Evolutionary conservation across 2,797 vertebrate species (phyloP).

Genomic region (Enteromius viviparus): DNA sequence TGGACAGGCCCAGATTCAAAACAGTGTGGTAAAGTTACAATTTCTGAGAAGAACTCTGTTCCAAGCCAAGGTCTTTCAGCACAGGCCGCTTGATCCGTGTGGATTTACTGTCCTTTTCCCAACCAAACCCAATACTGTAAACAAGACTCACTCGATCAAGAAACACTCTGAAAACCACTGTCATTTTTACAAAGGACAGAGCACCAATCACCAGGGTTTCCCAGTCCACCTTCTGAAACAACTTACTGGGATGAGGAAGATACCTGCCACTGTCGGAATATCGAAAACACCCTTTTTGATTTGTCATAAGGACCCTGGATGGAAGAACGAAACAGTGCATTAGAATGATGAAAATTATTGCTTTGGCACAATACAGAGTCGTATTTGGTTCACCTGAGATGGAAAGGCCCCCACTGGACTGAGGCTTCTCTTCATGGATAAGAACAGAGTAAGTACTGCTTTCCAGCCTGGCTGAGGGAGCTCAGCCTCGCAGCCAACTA

Average conservation of each 20-base stretch:
- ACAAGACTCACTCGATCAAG: slow-evolving; percentile 51
- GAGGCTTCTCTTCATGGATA: slow-evolving; percentile 78
- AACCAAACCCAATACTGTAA: slow-evolving; percentile 35
- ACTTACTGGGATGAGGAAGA: slow-evolving; percentile 76
- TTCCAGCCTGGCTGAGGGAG: slow-evolving; percentile 84
- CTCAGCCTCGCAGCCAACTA: slow-evolving; percentile 46
- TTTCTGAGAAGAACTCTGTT: slow-evolving; percentile 16
- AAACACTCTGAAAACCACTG: slow-evolving; percentile 57
- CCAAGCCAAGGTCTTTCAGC: slow-evolving; percentile 1
- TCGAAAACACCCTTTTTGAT: slow-evolving; percentile 91
- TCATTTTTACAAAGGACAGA: slow-evolving; percentile 50
- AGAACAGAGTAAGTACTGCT: slow-evolving; percentile 79
- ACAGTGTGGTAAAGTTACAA: slow-evolving; percentile 23
- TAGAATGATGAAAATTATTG: neutral
- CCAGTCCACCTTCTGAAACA: neutral
- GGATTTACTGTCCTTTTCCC: slow-evolving; percentile 31
- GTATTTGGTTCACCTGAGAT: slow-evolving; percentile 72
- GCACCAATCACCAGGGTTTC: slow-evolving; percentile 45
- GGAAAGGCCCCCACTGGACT: slow-evolving; percentile 68
- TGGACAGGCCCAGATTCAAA: neutral
- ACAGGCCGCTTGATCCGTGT: slow-evolving; percentile 19
- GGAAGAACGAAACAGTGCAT: slow-evolving; percentile 36
- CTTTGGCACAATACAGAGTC: neutral
- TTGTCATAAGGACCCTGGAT: slow-evolving; percentile 88
- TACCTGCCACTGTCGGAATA: slow-evolving; percentile 92